A percentile compares a stretch with the other conserved stretches of the same genome.
Evolutionary conservation across 2,888 invertebrate species (phyloP).

Genomic region (Calliopum simillimum): DNA sequence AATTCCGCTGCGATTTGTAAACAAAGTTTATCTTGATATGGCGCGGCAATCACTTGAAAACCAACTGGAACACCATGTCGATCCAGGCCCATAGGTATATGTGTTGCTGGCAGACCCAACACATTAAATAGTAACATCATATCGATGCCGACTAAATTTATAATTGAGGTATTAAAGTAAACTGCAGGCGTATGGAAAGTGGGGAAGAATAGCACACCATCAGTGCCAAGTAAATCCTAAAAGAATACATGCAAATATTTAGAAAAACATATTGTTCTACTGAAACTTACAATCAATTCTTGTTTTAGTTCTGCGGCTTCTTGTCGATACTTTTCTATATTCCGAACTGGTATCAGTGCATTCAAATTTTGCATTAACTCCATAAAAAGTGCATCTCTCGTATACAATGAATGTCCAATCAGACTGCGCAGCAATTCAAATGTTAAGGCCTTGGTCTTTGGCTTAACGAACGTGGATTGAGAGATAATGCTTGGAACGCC

Average conservation of each 20-base stretch:
- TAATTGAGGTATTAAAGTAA: slow-evolving; percentile 74
- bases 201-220: slow-evolving; percentile 81
- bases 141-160: slow-evolving; percentile 65
- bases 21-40: slow-evolving; percentile 83
- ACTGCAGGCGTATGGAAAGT: slow-evolving; percentile 76
- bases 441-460: slow-evolving; percentile 46
- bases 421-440: slow-evolving; percentile 53
- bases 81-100: slow-evolving; percentile 78
- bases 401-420: slow-evolving; percentile 58
- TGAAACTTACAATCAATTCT: slow-evolving; percentile 52
- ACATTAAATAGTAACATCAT: slow-evolving; percentile 64
- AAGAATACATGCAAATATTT: slow-evolving; percentile 4
- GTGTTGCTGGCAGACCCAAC: slow-evolving; percentile 80
- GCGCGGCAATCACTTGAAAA: slow-evolving; percentile 81
- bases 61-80: slow-evolving; percentile 77
- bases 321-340: slow-evolving; percentile 48
- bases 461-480: slow-evolving; percentile 48
- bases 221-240: slow-evolving; percentile 71
- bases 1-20: slow-evolving; percentile 84
- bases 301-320: slow-evolving; percentile 49
- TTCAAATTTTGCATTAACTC: slow-evolving; percentile 55
- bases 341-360: slow-evolving; percentile 47
- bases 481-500: slow-evolving; percentile 58
- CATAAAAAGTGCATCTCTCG: slow-evolving; percentile 57
- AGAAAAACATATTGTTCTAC: neutral